Conservation (phyloP, 2,797 vertebrate genomes). For the Cygnus olor region DNA sequence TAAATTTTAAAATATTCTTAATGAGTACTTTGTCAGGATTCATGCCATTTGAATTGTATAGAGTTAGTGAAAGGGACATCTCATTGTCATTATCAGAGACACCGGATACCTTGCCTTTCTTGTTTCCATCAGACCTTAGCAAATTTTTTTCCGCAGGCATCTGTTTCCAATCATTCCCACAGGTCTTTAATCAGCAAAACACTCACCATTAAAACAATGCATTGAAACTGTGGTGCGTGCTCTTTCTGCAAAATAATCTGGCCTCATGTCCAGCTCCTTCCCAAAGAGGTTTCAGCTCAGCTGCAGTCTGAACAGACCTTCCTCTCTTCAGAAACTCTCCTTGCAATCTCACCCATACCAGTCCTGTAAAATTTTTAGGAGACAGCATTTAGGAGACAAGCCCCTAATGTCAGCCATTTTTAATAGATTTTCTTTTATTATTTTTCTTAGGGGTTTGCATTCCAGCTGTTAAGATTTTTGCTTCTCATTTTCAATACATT, state of each 20-base stretch:
- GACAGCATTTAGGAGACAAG: not conserved
- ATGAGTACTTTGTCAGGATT: not conserved
- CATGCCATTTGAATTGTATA: not conserved
- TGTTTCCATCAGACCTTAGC: not conserved
- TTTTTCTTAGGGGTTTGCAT: not conserved
- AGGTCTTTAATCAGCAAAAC: constrained; percentile 31
- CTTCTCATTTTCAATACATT: not conserved
- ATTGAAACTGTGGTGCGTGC: not conserved
- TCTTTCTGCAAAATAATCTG: not conserved
- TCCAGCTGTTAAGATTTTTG: not conserved
- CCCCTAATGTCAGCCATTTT: rapidly evolving
- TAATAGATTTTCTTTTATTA: not conserved
- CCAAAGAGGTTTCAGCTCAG: not conserved
- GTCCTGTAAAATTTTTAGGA: not conserved
- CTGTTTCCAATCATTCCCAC: not conserved
- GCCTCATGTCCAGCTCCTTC: not conserved
- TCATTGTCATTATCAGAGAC: not conserved
- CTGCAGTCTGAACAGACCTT: not conserved
- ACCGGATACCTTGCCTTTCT: not conserved
- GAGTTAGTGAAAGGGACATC: not conserved
- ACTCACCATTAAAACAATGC: not conserved
- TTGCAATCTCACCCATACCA: rapidly evolving
- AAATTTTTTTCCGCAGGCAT: not conserved
- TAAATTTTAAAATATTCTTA: not conserved
- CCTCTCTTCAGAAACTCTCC: not conserved